These are phyloP conservation scores for Cheilosia variabilis DNA, from an alignment of 2,888 invertebrate genomes.

Conservation along the genomic window DNA sequence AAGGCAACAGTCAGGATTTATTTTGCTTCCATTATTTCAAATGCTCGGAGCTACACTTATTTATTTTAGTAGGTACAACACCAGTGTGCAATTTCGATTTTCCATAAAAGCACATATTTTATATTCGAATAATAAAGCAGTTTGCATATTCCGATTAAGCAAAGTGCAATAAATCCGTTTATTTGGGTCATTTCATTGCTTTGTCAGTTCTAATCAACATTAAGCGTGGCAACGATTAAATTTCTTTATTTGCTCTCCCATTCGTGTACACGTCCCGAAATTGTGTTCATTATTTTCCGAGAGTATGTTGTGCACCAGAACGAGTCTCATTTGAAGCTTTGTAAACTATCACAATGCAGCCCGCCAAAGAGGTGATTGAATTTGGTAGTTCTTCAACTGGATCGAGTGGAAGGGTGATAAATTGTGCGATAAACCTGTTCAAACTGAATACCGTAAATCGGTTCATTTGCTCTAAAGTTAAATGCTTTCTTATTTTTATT, in stretches of 20 bases:
- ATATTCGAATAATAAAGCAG: not conserved
- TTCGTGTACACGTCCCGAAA: not conserved
- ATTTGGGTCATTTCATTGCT: slow-evolving; percentile 5
- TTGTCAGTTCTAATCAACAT: slow-evolving; percentile 32
- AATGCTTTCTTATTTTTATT: not conserved
- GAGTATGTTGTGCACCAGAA: too few relatives aligned
- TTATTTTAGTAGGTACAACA: too few relatives aligned
- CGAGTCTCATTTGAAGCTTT: too few relatives aligned
- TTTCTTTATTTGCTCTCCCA: not conserved
- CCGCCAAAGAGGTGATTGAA: too few relatives aligned
- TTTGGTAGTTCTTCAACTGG: too few relatives aligned
- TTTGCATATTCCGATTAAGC: slow-evolving; percentile 43
- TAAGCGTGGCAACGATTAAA: slow-evolving; percentile 14
- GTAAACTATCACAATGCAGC: too few relatives aligned
- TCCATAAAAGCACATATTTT: slow-evolving; percentile 15
- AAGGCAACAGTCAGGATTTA: not conserved
- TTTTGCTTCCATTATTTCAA: slow-evolving; percentile 4
- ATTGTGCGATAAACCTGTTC: too few relatives aligned
- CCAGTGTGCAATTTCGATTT: slow-evolving; percentile 17
- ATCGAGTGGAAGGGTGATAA: too few relatives aligned
- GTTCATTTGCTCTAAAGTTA: too few relatives aligned
- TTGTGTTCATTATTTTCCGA: not conserved
- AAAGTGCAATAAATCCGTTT: slow-evolving; percentile 14
- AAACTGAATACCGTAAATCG: too few relatives aligned
- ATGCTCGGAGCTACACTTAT: not conserved